Evolutionary conservation across 2,113 vertebrate species (phyloP).

Genomic region (Nannospalax galili): DNA sequence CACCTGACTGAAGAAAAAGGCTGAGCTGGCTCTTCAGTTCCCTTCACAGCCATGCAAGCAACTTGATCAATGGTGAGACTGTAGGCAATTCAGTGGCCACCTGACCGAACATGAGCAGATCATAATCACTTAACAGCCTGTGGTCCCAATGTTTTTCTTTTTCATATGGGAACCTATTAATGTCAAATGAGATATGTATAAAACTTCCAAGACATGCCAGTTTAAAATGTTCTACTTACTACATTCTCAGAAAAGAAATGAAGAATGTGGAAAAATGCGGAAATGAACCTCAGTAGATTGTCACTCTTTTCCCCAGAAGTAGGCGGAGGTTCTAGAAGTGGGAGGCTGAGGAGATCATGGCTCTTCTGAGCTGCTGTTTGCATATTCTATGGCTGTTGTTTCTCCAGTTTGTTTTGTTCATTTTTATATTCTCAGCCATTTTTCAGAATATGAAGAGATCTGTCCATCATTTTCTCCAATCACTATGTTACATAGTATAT

Average conservation of each 20-base stretch:
- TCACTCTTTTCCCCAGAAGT: neutral
- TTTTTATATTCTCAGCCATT: slow-evolving; percentile 54
- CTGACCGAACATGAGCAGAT: slow-evolving; percentile 3
- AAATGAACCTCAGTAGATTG: neutral
- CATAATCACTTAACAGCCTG: slow-evolving; percentile 21
- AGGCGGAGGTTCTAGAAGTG: neutral
- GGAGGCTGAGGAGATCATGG: too few species aligned
- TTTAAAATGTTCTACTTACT: slow-evolving; percentile 5
- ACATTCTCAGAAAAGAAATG: slow-evolving; percentile 35
- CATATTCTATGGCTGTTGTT: neutral
- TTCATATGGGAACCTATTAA: neutral
- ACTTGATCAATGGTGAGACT: slow-evolving; percentile 40
- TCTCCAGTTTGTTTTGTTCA: neutral
- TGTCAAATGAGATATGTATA: neutral
- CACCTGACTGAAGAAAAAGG: slow-evolving; percentile 21
- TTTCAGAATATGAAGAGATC: slow-evolving; percentile 55
- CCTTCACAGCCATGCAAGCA: neutral
- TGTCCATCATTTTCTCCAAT: slow-evolving; percentile 60
- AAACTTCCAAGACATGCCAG: neutral
- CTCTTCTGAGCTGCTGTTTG: neutral
- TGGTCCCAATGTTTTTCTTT: neutral
- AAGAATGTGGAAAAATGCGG: neutral
- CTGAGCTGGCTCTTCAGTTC: slow-evolving; percentile 38
- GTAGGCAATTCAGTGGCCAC: neutral
- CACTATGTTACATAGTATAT: neutral